phyloP scores from a whole-genome alignment of 2,113 vertebrate species.

The Pteruthius melanotis region DNA sequence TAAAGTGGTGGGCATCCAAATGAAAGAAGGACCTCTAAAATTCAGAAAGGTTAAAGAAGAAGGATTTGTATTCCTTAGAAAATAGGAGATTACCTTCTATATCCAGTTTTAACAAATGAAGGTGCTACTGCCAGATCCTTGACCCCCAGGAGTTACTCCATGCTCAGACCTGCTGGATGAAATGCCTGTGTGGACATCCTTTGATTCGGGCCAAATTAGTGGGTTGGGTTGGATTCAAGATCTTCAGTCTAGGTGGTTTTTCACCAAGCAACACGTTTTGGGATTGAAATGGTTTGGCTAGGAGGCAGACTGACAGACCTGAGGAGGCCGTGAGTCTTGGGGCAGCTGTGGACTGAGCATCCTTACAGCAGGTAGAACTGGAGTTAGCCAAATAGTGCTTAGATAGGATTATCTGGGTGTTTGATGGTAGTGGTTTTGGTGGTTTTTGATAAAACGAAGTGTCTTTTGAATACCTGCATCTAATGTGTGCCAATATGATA shows the following conservation, averaged over 20 bases:
- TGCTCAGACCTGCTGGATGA: not conserved
- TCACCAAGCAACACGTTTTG: rapidly evolving
- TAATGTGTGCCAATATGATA: rapidly evolving
- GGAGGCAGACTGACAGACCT: not conserved
- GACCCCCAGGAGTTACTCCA: not conserved
- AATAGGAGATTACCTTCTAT: no score
- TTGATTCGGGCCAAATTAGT: not conserved
- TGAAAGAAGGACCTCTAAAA: no score
- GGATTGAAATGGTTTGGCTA: not conserved
- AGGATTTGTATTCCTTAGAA: no score
- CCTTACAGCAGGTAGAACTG: not conserved
- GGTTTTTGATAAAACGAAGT: not conserved
- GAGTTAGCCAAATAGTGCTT: rapidly evolving
- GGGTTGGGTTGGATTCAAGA: not conserved
- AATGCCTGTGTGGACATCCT: not conserved
- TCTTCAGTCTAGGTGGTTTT: not conserved
- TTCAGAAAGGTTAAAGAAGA: no score
- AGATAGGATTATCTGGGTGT: not conserved
- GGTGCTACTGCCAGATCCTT: not conserved
- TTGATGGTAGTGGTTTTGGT: not conserved
- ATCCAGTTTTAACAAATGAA: not conserved
- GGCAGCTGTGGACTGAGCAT: rapidly evolving
- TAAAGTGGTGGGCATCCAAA: no score
- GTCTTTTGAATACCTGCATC: not conserved
- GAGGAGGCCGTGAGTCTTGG: not conserved